Base-by-base conservation (phyloP, 2,888 invertebrate genomes). In the Drosophila paranaensis region DNA sequence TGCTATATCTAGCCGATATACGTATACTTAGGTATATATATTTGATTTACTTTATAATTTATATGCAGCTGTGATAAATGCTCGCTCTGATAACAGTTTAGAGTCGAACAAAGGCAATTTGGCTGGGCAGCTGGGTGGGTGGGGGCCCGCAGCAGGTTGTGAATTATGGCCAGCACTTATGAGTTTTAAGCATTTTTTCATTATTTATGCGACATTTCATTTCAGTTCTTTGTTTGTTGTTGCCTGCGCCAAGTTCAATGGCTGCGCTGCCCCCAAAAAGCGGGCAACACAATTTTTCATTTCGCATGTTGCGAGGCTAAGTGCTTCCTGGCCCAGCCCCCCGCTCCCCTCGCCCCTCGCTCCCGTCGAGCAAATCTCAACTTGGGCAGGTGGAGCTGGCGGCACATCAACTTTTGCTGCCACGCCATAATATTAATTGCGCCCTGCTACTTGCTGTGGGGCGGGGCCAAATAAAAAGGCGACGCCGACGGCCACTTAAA, bases 351-450 rank as follows among this genome's bases (percentile, higher is more conserved):
- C 13, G 20, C 20, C 20, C 20, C 25, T 3, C 13, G 0, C 58
- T 11, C 10, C 35, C 13, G 33, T 4, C 13, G 6, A 9, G 11
- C 40, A 27, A 11, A 6, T 39, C 58, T 4, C 25, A 39, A 42
- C 35, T n/a, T 8, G 16, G 54, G 55, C 54, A 61, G 70, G 60
- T 76, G 69, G 27, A 33, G 40, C 40, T 40, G 40, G 72, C 73
- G 81, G 74, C 83, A 83, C 79, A 80, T 86, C 83, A 83, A 86
- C 78, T 88, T 88, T 80, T 75, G 78, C 70, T 82, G 88, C 88
- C 91, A 92, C 89, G 91, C 91, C 91, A 92, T 91, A 90, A 91
- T 91, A 92, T 92, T 92, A 91, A 91, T 92, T 91, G 91, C 85
- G 81, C 79, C 81, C 64, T 74, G 71, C 73, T 60, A 42, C 58